phyloP scores from a whole-genome alignment of 2,113 vertebrate species.

The Centropus bengalensis region DNA sequence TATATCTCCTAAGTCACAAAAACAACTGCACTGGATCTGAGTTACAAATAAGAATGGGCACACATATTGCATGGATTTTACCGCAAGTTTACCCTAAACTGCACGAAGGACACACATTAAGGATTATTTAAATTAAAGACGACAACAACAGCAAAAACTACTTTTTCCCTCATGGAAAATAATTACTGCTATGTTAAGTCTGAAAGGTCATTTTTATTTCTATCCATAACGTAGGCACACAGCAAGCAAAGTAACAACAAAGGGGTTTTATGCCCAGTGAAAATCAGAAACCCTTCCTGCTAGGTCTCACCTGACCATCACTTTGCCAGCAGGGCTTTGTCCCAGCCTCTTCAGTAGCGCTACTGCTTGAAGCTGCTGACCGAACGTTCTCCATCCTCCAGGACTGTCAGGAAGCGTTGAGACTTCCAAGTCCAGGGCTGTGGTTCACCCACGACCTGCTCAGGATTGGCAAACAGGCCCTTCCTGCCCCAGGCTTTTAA shows the following conservation, averaged over 20 bases:
- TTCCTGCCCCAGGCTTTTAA: not conserved
- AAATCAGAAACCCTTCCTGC: not conserved
- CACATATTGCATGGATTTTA: not conserved
- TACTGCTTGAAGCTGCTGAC: not conserved
- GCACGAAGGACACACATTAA: not conserved
- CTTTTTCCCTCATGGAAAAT: not conserved
- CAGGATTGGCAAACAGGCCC: not conserved
- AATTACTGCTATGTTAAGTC: not conserved
- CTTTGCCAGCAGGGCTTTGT: not conserved
- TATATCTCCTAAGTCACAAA: not conserved
- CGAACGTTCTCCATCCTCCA: not conserved
- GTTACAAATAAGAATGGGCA: not conserved
- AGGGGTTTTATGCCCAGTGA: not conserved
- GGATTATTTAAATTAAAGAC: not conserved
- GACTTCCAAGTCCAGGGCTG: not conserved
- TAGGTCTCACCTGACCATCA: not conserved
- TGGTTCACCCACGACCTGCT: not conserved
- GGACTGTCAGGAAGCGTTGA: not conserved
- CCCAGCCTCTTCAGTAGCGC: not conserved
- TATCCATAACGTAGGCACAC: not conserved
- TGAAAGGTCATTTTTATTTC: not conserved
- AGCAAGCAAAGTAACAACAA: not conserved
- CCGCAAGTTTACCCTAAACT: not conserved
- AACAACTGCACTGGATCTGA: not conserved
- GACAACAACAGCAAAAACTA: not conserved